These are phyloP conservation scores for Chironomus striatipennis DNA, from an alignment of 1,140 invertebrate genomes.

Conservation along the genomic window DNA sequence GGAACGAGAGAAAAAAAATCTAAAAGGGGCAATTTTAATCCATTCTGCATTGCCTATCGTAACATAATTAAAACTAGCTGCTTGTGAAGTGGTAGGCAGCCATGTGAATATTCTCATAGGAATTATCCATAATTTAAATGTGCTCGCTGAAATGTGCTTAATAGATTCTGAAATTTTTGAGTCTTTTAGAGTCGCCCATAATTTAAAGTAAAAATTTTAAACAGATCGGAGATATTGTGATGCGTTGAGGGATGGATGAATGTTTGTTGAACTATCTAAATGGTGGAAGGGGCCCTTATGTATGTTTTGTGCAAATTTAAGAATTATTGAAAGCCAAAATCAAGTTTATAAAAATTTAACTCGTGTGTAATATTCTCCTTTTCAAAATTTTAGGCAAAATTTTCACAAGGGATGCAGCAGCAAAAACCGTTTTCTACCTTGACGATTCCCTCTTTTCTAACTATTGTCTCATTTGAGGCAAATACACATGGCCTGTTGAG, in stretches of 20 bases:
- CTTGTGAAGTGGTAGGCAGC: neutral
- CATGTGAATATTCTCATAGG: too few relatives aligned
- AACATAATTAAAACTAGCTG: neutral
- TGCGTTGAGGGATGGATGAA: neutral
- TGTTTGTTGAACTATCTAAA: constrained; percentile 3
- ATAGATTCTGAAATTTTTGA: constrained; percentile 2
- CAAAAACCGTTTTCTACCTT: neutral
- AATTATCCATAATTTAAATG: neutral
- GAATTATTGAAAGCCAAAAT: too few relatives aligned
- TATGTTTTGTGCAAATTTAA: too few relatives aligned
- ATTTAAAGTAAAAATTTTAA: neutral
- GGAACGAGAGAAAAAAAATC: neutral
- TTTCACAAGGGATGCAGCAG: neutral
- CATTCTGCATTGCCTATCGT: neutral
- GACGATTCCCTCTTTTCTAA: neutral
- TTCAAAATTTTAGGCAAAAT: too few relatives aligned
- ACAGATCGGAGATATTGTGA: neutral
- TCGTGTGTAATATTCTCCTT: too few relatives aligned
- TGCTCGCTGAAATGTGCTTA: constrained; percentile 19
- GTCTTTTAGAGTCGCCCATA: too few relatives aligned
- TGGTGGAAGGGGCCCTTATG: neutral
- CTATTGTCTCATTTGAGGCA: constrained; percentile 7
- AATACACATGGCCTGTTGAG: too few relatives aligned
- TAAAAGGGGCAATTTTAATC: constrained; percentile 4
- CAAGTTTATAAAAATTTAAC: too few relatives aligned